Conservation (phyloP, 2,888 invertebrate genomes). For the Cataglyphis livida region DNA sequence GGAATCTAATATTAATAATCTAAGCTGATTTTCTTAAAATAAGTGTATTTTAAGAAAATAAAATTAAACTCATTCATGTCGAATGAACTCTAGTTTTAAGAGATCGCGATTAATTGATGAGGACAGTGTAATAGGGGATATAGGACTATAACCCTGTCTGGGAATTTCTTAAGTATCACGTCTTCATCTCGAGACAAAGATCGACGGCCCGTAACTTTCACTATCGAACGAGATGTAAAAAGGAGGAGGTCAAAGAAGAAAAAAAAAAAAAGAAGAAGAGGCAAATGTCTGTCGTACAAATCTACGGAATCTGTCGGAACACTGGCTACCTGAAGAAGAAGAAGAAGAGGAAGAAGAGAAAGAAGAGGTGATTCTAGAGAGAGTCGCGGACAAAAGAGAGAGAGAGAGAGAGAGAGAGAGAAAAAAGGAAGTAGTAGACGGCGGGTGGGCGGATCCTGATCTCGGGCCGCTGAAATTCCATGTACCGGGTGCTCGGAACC, state of each 20-base stretch:
- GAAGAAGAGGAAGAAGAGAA: slow-evolving; percentile 15
- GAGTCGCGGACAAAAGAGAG: not conserved
- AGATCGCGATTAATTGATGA: slow-evolving; percentile 9
- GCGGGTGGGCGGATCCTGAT: slow-evolving; percentile 72
- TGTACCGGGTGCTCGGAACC: slow-evolving; percentile 75
- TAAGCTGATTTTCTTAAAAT: not conserved
- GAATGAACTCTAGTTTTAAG: not conserved
- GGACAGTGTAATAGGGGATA: not conserved
- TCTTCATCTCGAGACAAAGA: slow-evolving; percentile 48
- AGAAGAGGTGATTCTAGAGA: slow-evolving; percentile 19
- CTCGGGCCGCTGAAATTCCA: slow-evolving; percentile 76
- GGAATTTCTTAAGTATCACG: slow-evolving; percentile 27
- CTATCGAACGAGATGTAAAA: slow-evolving; percentile 30
- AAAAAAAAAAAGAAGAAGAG: slow-evolving; percentile 20
- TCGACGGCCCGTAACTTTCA: slow-evolving; percentile 38
- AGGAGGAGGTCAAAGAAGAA: slow-evolving; percentile 16
- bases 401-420: not conserved
- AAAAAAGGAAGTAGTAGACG: slow-evolving; percentile 58
- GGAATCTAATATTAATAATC: not conserved
- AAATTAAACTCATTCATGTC: not conserved
- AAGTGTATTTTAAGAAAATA: not conserved
- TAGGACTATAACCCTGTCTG: slow-evolving; percentile 26
- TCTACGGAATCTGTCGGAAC: slow-evolving; percentile 74
- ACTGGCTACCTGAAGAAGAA: slow-evolving; percentile 69
- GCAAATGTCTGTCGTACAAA: slow-evolving; percentile 66